Evolutionary conservation across 2,113 vertebrate genomes (phyloP).

Genomic region (Eidolon helvum): DNA sequence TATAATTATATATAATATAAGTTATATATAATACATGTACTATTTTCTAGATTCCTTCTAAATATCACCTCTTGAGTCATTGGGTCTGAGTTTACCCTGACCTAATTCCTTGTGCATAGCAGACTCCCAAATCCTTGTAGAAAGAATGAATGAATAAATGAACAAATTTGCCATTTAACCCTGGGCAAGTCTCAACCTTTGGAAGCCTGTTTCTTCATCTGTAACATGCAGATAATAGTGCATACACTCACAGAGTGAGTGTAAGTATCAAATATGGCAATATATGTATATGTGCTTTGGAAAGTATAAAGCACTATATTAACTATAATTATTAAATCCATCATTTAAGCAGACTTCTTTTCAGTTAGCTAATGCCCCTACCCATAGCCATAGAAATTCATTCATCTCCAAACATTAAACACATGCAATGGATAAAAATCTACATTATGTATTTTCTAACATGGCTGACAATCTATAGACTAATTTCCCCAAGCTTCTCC

Average conservation of each 20-base stretch:
- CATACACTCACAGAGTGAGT: background rate
- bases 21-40: no score
- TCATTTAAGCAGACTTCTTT: constrained; percentile 16
- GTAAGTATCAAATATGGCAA: background rate
- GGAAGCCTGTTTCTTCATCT: background rate
- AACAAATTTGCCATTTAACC: background rate
- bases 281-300: background rate
- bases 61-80: background rate
- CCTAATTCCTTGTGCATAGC: background rate
- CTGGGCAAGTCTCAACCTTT: background rate
- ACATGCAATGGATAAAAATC: background rate
- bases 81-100: background rate
- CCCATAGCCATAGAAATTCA: background rate
- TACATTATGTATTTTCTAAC: background rate
- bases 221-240: background rate
- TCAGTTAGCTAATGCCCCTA: background rate
- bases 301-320: background rate
- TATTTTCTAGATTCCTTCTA: background rate
- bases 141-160: background rate
- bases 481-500: background rate
- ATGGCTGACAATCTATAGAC: background rate
- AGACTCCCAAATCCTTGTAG: background rate
- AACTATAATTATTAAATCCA: constrained; percentile 1
- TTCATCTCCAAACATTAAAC: background rate
- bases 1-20: no score